phyloP scores from a whole-genome alignment of 2,797 vertebrate species.

The Agapornis canus region DNA sequence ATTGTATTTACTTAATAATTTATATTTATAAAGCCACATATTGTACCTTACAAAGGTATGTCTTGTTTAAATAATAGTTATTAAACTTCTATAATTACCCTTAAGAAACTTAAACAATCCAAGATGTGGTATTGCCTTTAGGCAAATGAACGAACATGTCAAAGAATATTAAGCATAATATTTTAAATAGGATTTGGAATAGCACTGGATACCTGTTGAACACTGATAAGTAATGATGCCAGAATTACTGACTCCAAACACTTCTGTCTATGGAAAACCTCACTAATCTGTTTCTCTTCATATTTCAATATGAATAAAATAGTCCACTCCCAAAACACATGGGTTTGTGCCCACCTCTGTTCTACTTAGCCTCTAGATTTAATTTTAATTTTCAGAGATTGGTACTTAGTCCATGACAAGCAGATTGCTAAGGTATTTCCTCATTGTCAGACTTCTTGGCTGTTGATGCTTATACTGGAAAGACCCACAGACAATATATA shows the following conservation, averaged over 20 bases:
- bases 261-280: background rate
- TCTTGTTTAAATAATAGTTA: background rate
- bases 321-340: background rate
- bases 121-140: background rate
- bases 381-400: background rate
- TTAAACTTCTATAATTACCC: constrained; percentile 52
- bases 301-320: background rate
- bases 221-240: background rate
- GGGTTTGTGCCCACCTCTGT: background rate
- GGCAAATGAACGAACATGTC: constrained; percentile 43
- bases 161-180: background rate
- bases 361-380: background rate
- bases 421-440: background rate
- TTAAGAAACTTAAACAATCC: constrained; percentile 37
- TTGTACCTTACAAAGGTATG: constrained; percentile 24
- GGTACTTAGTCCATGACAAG: background rate
- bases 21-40: constrained; percentile 52
- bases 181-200: constrained; percentile 6
- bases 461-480: background rate
- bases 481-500: background rate
- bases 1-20: constrained; percentile 40
- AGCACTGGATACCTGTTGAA: background rate
- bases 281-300: background rate
- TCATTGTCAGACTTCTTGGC: background rate
- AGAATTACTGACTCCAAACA: constrained; percentile 5